These are phyloP conservation scores for Anguilla japonica DNA, from an alignment of 2,113 vertebrate species.

Conservation along the genomic window DNA sequence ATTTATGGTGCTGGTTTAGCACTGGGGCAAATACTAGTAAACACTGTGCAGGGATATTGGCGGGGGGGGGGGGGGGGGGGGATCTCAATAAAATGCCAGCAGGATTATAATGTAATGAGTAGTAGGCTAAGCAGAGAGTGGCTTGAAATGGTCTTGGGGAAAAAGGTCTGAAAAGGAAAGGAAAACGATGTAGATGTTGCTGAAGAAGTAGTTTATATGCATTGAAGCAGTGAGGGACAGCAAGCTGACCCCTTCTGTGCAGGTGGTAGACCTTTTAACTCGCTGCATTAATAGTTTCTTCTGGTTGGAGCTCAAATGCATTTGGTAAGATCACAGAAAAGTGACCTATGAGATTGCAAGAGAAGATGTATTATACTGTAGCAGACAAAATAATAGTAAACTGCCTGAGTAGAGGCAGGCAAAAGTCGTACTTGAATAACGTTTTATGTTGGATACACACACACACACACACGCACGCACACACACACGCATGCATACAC, in stretches of 20 bases:
- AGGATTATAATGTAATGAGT: not conserved
- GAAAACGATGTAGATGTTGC: conserved; percentile 14
- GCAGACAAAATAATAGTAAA: conserved; percentile 18
- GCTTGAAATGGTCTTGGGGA: conserved; percentile 12
- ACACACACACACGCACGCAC: not conserved
- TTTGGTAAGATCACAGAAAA: conserved; percentile 11
- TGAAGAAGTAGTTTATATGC: conserved; percentile 3
- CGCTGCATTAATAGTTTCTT: conserved; percentile 21
- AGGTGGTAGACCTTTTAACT: not conserved
- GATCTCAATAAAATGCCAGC: not conserved
- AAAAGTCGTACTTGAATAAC: conserved; percentile 4
- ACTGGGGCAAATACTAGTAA: not conserved
- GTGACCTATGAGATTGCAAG: conserved; percentile 31
- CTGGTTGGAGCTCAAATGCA: conserved; percentile 22
- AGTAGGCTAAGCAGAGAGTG: not conserved
- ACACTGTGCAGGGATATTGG: not conserved
- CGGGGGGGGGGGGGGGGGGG: not conserved
- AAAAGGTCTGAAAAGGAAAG: not conserved
- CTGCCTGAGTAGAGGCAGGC: not conserved
- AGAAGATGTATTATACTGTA: conserved; percentile 28
- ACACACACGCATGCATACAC: not conserved
- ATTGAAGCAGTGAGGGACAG: not conserved
- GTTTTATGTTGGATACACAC: not conserved
- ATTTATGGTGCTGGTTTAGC: not conserved
- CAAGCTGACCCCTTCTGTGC: conserved; percentile 3